Evolutionary conservation across 2,113 vertebrate genomes (phyloP).

Genomic region (Hiodon tergisus): DNA sequence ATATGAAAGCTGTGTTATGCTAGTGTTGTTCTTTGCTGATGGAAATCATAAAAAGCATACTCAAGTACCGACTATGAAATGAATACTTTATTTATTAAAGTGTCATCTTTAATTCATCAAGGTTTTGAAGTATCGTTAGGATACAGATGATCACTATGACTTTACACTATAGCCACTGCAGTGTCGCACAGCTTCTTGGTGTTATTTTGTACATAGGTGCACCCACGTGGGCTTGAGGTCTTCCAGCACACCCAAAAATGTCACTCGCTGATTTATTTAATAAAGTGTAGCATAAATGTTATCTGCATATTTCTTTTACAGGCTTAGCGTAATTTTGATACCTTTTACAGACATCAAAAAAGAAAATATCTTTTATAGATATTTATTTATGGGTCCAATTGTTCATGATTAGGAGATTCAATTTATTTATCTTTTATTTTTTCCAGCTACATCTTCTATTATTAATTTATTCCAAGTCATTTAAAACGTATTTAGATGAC

Average conservation of each 20-base stretch:
- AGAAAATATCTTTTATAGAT: too few species aligned
- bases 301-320: background rate
- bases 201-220: constrained; percentile 41
- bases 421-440: constrained; percentile 12
- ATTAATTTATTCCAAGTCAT: background rate
- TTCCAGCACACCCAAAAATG: constrained; percentile 51
- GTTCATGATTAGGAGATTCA: too few species aligned
- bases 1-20: constrained; percentile 44
- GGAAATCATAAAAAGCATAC: constrained; percentile 41
- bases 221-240: constrained; percentile 49
- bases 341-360: too few species aligned
- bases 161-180: constrained; percentile 52
- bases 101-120: constrained; percentile 10
- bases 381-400: too few species aligned
- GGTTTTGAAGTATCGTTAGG: constrained; percentile 37
- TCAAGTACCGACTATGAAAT: constrained; percentile 26
- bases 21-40: constrained; percentile 47
- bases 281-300: background rate
- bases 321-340: too few species aligned
- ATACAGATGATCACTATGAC: constrained; percentile 39
- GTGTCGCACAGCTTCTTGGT: constrained; percentile 45
- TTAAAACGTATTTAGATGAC: constrained; percentile 1
- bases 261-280: constrained; percentile 20
- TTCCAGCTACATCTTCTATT: background rate
- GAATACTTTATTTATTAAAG: constrained; percentile 10